Evolutionary conservation across 2,113 vertebrate genomes (phyloP).

Genomic region (Azemiops feae): DNA sequence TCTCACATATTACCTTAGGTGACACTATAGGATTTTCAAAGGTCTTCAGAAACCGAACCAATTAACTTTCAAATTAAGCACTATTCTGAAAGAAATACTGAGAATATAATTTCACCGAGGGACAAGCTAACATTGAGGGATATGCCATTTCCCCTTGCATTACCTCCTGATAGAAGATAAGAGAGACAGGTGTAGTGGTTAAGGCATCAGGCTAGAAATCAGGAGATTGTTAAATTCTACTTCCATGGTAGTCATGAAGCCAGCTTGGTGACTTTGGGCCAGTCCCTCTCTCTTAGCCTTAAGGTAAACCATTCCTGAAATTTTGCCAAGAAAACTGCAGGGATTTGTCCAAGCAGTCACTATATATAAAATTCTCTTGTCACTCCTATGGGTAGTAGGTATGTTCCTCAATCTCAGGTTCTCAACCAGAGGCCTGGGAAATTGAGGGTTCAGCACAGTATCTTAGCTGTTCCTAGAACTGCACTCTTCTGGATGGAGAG

Average conservation of each 20-base stretch:
- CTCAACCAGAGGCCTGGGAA: background rate
- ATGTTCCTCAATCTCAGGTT: background rate
- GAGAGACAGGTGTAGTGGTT: background rate
- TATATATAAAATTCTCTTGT: background rate
- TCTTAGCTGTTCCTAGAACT: background rate
- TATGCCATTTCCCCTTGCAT: background rate
- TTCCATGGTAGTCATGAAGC: background rate
- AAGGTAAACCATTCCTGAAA: background rate
- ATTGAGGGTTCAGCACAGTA: background rate
- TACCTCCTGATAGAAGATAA: background rate
- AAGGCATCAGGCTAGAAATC: background rate
- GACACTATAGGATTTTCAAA: conserved; percentile 6
- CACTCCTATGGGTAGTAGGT: background rate
- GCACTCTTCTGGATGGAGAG: background rate
- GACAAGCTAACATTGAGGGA: background rate
- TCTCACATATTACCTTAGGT: conserved; percentile 47
- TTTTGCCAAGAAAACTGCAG: background rate
- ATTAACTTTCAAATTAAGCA: background rate
- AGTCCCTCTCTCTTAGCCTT: background rate
- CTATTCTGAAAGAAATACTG: background rate
- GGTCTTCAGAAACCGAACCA: background rate
- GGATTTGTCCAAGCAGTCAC: background rate
- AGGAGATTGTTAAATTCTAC: background rate
- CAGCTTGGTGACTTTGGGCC: background rate
- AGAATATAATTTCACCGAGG: background rate